Evolutionary conservation across 1,140 invertebrate genomes (phyloP), one percentile per base, ranked within the genome.

Genomic region (Steinernema khuongi): DNA sequence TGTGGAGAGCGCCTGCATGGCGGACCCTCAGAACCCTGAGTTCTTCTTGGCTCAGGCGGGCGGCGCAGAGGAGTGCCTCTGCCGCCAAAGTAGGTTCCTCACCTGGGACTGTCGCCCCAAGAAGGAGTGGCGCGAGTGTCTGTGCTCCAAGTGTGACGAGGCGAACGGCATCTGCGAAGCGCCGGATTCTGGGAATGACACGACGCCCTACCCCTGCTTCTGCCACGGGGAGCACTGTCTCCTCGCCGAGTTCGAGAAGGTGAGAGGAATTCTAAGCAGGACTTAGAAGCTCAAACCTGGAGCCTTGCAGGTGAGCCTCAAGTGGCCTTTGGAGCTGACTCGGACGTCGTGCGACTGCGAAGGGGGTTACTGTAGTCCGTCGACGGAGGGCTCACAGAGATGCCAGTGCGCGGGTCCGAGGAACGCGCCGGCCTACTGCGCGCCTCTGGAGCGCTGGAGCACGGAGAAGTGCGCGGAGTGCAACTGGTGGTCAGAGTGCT

Each of bases 401-500:
- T 60, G 50, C 50, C 50, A 60, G 50, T 60, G 50, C 22, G 50
- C 26, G 50, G 50, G 50, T n/a, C 50, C 50, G 11, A 14, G 50
- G 4, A 60, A 60, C 50, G 50, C 50, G 50, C 50, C 50, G 14
- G 11, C 50, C 50, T 60, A 60, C 50, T 60, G 50, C 50, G 50
- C 50, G 11, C 50, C 50, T 7, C 4, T 60, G 50, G 50, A 60
- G 50, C 50, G 50, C 7, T 60, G 50, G 50, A 60, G 50, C 26
- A 22, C 14, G 19, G 44, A 68, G 11, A 30, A 1, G 2, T 77
- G 75, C 68, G 11, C 30, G 17, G 41, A 66, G 1, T 77, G 75
- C 68, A 73, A 77, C 70, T 77, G 75, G 75, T 67, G 43, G 32
- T 72, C 68, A 26, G 43, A 73, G 68, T 77, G 75, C 60, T 32